These are phyloP conservation scores for Trachelus tabidus DNA, from an alignment of 2,888 invertebrate species.

Conservation along the genomic window DNA sequence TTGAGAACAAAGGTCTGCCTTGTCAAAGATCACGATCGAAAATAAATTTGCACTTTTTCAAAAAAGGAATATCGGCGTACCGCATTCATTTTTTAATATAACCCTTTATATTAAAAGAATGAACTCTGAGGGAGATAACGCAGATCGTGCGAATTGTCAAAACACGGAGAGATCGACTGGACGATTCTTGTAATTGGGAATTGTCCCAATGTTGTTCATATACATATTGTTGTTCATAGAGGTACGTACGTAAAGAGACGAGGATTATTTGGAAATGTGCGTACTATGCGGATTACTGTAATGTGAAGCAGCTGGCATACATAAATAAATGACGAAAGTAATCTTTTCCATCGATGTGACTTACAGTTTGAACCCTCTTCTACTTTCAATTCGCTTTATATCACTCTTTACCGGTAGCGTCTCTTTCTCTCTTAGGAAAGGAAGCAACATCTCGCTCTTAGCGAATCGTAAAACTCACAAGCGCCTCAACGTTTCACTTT, in stretches of 20 bases:
- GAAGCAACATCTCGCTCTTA: too few species aligned
- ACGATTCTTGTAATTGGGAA: slow-evolving; percentile 2
- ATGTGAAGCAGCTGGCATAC: not conserved
- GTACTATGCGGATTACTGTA: not conserved
- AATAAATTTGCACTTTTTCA: slow-evolving; percentile 45
- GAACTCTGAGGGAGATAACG: not conserved
- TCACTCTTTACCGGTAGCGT: too few species aligned
- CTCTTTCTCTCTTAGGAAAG: too few species aligned
- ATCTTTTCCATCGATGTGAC: not conserved
- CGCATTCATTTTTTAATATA: slow-evolving; percentile 5
- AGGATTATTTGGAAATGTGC: not conserved
- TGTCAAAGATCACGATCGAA: slow-evolving; percentile 34
- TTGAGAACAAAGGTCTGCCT: slow-evolving; percentile 23
- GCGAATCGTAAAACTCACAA: too few species aligned
- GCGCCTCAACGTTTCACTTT: too few species aligned
- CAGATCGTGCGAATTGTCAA: not conserved
- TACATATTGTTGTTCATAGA: not conserved
- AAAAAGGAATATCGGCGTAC: slow-evolving; percentile 13
- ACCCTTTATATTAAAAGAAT: slow-evolving; percentile 5
- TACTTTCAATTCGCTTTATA: too few species aligned
- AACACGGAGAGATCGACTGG: not conserved
- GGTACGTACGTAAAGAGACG: not conserved
- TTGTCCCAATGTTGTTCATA: slow-evolving; percentile 1
- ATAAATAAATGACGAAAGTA: slow-evolving; percentile 5
- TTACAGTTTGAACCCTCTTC: not conserved